Base-by-base conservation (phyloP, 2,113 vertebrate genomes). In the Gobio gobio region DNA sequence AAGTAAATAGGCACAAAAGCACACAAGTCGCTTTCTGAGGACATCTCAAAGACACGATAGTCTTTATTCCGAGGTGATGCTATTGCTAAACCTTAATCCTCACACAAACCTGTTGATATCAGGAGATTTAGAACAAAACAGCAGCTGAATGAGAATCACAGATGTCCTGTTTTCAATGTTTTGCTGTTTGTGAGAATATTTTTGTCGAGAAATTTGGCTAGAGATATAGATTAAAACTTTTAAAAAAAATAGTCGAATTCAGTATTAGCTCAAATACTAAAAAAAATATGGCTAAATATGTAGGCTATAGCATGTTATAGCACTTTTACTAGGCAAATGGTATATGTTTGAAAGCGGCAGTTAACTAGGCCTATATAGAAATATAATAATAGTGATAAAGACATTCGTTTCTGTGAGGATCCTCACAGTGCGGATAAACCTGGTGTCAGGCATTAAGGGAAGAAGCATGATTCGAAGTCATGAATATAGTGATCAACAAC, bases 1-100 rank as follows among this genome's bases (percentile, higher is more conserved):
- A 87, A 78, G 78, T 86, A 58, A 33, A 73, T 24, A 59, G 85
- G 29, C 70, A 56, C 49, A 77, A 54, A 77, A 43, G 20, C 36
- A 10, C 40, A n/a, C 40, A 36, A 1, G 36, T 70, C 22, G 66
- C 36, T 24, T 26, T 74, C 6, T 4, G 36, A 45, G 20, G 24
- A 61, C 54, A 18, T 36, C 29, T 16, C 33, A 68, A 6, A 66
- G 54, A 56, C 18, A 56, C 54, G 6, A 22, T 20, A 43, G 36
- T 43, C 43, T 24, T 47, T 74, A 24, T 43, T 13, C 36, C 36
- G 40, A 13, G 40, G 68, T 72, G 68, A 72, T 45, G 40, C 36
- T 72, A n/a, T 36, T 45, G 68, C 68, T 43, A 72, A 72, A 26
- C 24, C n/a, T n/a, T 61, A 61, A 5, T 12, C 16, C 64, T 73